Conservation (phyloP, 2,888 invertebrate species). For the Leucophenga maculata region DNA sequence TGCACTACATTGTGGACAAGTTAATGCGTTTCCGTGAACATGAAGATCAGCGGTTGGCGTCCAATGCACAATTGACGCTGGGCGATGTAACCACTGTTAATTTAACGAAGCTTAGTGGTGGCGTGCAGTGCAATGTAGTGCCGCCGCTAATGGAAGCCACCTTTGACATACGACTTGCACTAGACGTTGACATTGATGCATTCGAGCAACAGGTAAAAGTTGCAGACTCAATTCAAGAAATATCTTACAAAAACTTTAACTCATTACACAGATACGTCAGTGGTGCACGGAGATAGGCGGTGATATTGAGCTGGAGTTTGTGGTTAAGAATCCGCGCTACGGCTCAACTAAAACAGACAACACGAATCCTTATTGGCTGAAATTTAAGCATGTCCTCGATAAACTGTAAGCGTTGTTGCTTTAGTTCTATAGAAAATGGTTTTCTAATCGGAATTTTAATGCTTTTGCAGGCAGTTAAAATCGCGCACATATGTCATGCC, state of each 20-base stretch:
- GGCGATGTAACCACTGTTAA: constrained; percentile 85
- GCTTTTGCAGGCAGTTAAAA: constrained; percentile 75
- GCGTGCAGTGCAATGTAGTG: constrained; percentile 85
- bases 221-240: too few relatives aligned
- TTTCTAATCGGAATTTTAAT: background rate
- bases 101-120: constrained; percentile 80
- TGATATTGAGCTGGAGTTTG: constrained; percentile 78
- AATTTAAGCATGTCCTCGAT: constrained; percentile 77
- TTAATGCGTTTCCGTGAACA: constrained; percentile 76
- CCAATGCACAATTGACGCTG: constrained; percentile 72
- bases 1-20: constrained; percentile 76
- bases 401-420: constrained; percentile 72
- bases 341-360: constrained; percentile 77
- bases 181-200: constrained; percentile 74
- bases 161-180: constrained; percentile 78
- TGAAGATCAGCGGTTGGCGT: constrained; percentile 74
- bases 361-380: constrained; percentile 80
- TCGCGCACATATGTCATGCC: constrained; percentile 83
- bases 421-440: background rate
- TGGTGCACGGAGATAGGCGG: constrained; percentile 82
- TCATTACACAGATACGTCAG: constrained; percentile 47
- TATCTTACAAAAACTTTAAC: background rate
- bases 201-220: constrained; percentile 74
- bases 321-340: constrained; percentile 76
- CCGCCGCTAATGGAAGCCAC: constrained; percentile 80